phyloP scores from a whole-genome alignment of 2,888 invertebrate genomes.

The Coenonympha arcania region DNA sequence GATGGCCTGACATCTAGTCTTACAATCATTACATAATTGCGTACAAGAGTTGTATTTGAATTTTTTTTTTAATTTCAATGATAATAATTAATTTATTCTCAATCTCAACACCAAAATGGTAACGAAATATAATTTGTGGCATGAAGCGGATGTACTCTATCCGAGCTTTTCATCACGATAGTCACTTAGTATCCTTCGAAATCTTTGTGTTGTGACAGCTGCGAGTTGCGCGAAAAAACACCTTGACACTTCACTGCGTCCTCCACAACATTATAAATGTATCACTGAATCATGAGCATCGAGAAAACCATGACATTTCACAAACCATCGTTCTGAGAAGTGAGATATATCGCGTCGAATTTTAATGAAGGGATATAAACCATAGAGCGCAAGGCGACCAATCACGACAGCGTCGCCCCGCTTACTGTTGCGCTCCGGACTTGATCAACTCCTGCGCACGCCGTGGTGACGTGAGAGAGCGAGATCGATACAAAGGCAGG shows the following conservation, averaged over 20 bases:
- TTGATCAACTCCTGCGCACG: conserved; percentile 64
- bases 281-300: conserved; percentile 23
- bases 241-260: conserved; percentile 34
- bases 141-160: conserved; percentile 31
- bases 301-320: conserved; percentile 43
- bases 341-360: conserved; percentile 56
- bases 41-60: neutral
- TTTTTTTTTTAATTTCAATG: conserved; percentile 3
- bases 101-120: neutral
- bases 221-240: conserved; percentile 41
- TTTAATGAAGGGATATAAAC: conserved; percentile 51
- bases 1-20: neutral
- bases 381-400: conserved; percentile 46
- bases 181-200: conserved; percentile 41
- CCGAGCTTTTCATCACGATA: conserved; percentile 35
- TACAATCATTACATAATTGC: neutral
- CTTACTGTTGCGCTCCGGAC: conserved; percentile 60
- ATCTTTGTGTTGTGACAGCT: conserved; percentile 47
- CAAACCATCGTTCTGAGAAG: conserved; percentile 45
- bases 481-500: conserved; percentile 41
- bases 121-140: conserved; percentile 31
- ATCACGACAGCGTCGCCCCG: conserved; percentile 64
- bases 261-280: conserved; percentile 14
- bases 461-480: conserved; percentile 47
- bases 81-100: neutral